phyloP scores from a whole-genome alignment of 2,113 vertebrate species.

The Illadopsis cleaveri region DNA sequence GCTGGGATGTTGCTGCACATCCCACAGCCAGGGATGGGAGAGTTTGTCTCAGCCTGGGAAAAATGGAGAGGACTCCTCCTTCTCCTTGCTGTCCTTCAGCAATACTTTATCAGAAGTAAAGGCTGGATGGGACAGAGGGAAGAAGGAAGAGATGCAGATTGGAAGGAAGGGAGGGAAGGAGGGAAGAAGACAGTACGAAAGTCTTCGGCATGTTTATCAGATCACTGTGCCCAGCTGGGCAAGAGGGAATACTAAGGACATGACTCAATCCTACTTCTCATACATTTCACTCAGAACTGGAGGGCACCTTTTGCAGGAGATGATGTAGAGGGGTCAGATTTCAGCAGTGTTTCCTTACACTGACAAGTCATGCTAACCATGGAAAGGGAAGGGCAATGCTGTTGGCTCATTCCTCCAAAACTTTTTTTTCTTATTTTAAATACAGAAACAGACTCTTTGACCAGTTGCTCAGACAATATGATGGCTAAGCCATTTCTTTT shows the following conservation, averaged over 20 bases:
- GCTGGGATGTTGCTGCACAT: not conserved
- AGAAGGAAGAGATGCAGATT: not conserved
- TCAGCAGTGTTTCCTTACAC: not conserved
- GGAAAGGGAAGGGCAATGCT: not conserved
- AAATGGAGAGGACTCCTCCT: not conserved
- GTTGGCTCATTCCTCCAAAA: not conserved
- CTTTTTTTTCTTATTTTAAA: not conserved
- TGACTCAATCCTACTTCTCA: not conserved
- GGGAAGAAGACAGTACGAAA: not conserved
- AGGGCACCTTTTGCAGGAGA: not conserved
- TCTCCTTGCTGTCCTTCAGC: not conserved
- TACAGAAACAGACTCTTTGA: not conserved
- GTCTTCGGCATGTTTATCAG: not conserved
- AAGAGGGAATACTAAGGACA: not conserved
- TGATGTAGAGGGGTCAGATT: not conserved
- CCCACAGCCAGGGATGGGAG: not conserved
- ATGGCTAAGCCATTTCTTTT: not conserved
- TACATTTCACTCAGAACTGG: not conserved
- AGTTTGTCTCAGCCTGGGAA: not conserved
- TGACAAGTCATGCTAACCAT: not conserved
- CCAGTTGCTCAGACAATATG: not conserved
- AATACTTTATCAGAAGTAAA: not conserved
- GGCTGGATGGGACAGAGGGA: not conserved
- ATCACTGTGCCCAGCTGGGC: not conserved
- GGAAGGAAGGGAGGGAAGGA: not conserved